phyloP scores from a whole-genome alignment of 2,797 vertebrate species.

The Acanthis flammea region DNA sequence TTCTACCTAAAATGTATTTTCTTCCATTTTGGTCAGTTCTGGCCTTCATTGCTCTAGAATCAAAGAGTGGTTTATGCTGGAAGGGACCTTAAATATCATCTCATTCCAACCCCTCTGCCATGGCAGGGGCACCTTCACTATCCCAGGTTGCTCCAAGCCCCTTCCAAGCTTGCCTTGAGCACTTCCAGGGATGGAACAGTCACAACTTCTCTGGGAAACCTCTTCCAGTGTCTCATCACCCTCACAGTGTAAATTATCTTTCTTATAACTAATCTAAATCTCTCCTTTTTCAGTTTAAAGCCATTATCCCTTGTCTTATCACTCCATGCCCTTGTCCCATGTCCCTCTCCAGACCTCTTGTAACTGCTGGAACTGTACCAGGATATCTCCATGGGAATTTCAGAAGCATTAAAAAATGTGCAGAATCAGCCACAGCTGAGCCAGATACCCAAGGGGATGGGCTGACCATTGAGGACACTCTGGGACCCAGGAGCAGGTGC shows the following conservation, averaged over 20 bases:
- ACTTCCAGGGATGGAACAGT: not conserved
- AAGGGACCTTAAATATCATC: not conserved
- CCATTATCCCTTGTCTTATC: not conserved
- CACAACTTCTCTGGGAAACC: not conserved
- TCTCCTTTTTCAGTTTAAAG: not conserved
- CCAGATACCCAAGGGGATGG: not conserved
- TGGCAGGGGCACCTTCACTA: not conserved
- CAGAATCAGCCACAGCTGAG: not conserved
- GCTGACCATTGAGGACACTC: not conserved
- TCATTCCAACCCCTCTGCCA: not conserved
- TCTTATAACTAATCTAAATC: not conserved
- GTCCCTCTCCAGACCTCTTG: not conserved
- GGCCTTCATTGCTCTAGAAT: not conserved
- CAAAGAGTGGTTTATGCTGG: not conserved
- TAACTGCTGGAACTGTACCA: not conserved
- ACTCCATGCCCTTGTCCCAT: not conserved
- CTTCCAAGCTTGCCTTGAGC: not conserved
- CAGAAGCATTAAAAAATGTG: not conserved
- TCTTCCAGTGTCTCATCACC: not conserved
- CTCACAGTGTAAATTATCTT: not conserved
- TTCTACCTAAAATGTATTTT: not conserved
- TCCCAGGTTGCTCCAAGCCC: not conserved
- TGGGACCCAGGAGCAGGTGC: not conserved
- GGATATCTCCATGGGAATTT: not conserved
- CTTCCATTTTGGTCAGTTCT: not conserved